Percentiles rank a stretch among this genome's conserved stretches.
These are phyloP conservation scores for Drosophila ercepeae DNA, from an alignment of 1,140 invertebrate species.

Conservation along the genomic window DNA sequence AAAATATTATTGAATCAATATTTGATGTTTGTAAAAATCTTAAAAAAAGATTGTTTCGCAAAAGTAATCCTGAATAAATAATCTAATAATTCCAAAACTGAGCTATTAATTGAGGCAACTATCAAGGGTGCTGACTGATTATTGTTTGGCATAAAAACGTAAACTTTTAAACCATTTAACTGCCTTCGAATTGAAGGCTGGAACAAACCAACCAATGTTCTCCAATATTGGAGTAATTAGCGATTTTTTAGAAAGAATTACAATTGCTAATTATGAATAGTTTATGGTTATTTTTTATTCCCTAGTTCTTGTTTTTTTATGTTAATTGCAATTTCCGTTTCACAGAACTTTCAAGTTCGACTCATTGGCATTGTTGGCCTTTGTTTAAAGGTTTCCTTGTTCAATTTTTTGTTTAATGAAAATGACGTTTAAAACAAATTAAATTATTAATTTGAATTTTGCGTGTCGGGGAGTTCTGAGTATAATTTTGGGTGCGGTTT, in stretches of 20 bases:
- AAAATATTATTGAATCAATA: constrained; percentile 68
- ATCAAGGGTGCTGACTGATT: background rate
- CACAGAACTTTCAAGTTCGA: constrained; percentile 49
- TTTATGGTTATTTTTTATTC: constrained; percentile 28
- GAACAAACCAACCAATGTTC: constrained; percentile 24
- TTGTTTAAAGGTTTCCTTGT: constrained; percentile 43
- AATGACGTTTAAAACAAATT: constrained; percentile 55
- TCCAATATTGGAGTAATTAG: constrained; percentile 34
- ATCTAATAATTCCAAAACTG: background rate
- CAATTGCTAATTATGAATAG: constrained; percentile 44
- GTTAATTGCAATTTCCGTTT: constrained; percentile 63
- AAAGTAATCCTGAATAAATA: too few relatives aligned
- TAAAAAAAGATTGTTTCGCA: background rate
- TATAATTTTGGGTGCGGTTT: constrained; percentile 23
- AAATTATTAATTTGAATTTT: constrained; percentile 60
- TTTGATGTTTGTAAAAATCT: constrained; percentile 23
- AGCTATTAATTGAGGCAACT: constrained; percentile 12
- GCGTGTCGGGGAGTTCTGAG: constrained; percentile 21
- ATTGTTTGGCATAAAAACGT: background rate
- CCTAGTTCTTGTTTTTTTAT: constrained; percentile 29
- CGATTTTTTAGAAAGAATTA: constrained; percentile 10
- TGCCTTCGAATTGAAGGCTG: constrained; percentile 28
- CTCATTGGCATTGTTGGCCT: constrained; percentile 28
- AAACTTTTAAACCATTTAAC: constrained; percentile 4
- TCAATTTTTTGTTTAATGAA: constrained; percentile 44